Evolutionary conservation across 2,113 vertebrate genomes (phyloP), one percentile per base, ranked within the genome.

Genomic region (Orycteropus afer): DNA sequence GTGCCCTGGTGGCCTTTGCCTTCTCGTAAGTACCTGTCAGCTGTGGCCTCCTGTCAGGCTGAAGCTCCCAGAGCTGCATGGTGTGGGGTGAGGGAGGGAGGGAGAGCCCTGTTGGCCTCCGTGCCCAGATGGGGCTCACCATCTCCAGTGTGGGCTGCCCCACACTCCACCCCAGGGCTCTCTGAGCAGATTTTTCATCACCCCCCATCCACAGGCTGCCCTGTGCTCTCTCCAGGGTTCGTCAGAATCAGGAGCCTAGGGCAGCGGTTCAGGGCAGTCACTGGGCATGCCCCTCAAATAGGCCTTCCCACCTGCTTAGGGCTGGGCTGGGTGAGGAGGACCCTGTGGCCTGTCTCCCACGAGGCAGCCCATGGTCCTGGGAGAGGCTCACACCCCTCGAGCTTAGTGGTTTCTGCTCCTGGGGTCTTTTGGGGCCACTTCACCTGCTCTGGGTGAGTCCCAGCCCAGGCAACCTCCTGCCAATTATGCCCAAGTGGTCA

Each of bases 1-100:
- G 99, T 93, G 99, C 99, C 89, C 98, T 99, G 98, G 99, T 99
- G 98, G 99, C 99, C 0, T 99, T 99, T 97, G 99, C 99, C 83
- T 99, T 99, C 98, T 99, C 99, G 99, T 99, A 99, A 99, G 99
- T 99, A 98, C 86, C 45, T 45, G 32, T 88, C 61, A 27, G 86
- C 53, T 53, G 63, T 40, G 80, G 40, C 8, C 11, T 61, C 87
- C 47, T 2, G 18, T 74, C 7, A 22, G 34, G 5, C 73, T 15
- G 37, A 4, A 32, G 61, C 5, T 23, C 61, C 25, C 8, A 18
- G 87, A 55, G 17, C 78, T 0, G 4, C 1, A 7, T 29, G 9
- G 77, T 7, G 7, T 25, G 45, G 4, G 10, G 4, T 22, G 27
- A 3, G 2, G 42, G 55, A 22, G 29, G 40, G 5, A 49, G 74